A percentile compares a stretch with the other conserved stretches of the same genome.
These are phyloP conservation scores for Nipponia nippon DNA, from an alignment of 2,113 vertebrate species.

Conservation along the genomic window DNA sequence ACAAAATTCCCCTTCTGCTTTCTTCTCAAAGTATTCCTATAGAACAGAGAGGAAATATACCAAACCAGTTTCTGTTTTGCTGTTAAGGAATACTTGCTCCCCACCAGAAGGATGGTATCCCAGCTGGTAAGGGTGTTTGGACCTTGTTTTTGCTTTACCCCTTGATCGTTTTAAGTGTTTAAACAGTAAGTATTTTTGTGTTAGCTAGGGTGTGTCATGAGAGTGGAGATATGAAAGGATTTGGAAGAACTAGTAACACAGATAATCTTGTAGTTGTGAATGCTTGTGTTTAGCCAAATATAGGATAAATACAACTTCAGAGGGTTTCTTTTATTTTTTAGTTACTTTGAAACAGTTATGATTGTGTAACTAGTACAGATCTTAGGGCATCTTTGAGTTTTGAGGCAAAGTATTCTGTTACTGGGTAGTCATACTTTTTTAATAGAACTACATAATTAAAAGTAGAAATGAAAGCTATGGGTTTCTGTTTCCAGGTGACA, in stretches of 20 bases:
- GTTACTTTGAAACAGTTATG: background rate
- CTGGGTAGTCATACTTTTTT: background rate
- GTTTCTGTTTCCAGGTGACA: background rate
- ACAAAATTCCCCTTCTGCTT: background rate
- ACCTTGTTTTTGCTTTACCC: background rate
- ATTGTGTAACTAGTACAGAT: background rate
- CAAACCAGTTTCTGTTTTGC: background rate
- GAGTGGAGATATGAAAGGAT: background rate
- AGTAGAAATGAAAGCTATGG: background rate
- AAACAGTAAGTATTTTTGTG: background rate
- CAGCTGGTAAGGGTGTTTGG: background rate
- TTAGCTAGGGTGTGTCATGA: background rate
- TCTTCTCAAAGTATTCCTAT: background rate
- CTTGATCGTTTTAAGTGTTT: background rate
- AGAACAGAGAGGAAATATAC: background rate
- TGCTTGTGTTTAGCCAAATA: background rate
- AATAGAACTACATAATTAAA: background rate
- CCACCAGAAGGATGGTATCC: background rate
- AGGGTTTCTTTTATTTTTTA: background rate
- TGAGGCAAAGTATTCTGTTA: background rate
- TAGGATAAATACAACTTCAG: background rate
- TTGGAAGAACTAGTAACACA: background rate
- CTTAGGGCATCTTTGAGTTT: background rate
- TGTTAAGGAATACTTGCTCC: background rate
- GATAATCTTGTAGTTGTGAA: background rate